phyloP scores from a whole-genome alignment of 2,113 vertebrate genomes.

The Cryptomyrus ogoouensis region DNA sequence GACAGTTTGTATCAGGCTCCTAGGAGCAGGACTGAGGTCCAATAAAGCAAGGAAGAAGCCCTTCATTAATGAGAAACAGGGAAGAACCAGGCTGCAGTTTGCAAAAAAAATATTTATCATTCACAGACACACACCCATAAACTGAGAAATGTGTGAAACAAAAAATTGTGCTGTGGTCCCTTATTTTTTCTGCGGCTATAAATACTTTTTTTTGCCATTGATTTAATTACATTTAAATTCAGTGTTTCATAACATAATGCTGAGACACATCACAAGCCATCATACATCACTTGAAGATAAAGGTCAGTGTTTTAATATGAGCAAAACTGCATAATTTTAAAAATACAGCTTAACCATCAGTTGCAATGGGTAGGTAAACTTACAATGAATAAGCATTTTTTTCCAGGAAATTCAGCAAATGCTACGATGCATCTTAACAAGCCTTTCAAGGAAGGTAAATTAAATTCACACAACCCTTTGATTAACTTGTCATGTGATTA shows the following conservation, averaged over 20 bases:
- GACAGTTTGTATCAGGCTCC: no score
- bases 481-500: conserved; percentile 12
- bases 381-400: not conserved
- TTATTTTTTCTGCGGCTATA: no score
- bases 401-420: not conserved
- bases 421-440: not conserved
- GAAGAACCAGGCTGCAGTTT: no score
- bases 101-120: no score
- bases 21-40: no score
- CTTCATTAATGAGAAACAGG: no score
- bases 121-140: no score
- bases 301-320: not conserved
- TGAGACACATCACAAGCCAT: not conserved
- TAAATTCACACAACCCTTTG: not conserved
- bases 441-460: not conserved
- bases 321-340: not conserved
- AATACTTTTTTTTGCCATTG: not conserved
- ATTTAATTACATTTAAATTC: not conserved
- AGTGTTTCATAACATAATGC: not conserved
- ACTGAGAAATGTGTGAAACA: no score
- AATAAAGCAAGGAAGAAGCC: no score
- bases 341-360: no score
- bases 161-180: no score
- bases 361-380: not conserved
- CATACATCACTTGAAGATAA: not conserved